Evolutionary conservation across 2,113 vertebrate genomes (phyloP), one percentile per base, ranked within the genome.

Genomic region (Callipepla squamata): DNA sequence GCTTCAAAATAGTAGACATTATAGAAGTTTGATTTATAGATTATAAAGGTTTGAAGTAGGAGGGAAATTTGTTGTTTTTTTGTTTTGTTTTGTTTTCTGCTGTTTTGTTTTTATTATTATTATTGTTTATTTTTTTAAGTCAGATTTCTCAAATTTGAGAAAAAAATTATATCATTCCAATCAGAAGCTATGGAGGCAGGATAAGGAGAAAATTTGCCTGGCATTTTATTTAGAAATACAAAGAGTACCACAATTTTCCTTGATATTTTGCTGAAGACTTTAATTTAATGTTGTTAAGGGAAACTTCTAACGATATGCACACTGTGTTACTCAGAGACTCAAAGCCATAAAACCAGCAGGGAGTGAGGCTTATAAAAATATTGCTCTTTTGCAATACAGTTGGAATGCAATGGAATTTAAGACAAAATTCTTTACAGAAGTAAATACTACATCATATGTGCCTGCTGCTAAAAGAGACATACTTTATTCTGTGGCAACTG

Each of bases 251-350:
- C 53, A 66, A 30, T 23, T 61, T 81, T 83, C 58, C 57, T 47
- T 93, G 30, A 81, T 89, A 51, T 38, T 95, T 96, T 95, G 23
- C 44, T 73, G 88, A 94, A 93, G 65, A 74, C 36, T 94, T 76
- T 82, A 91, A 85, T 88, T 97, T 95, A 95, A 90, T 63, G 44
- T 40, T 89, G 69, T 88, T 92, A 85, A 59, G 50, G 50, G 50
- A 90, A 93, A 76, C 23, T 66, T 57, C 75, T 90, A 80, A 85
- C 28, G 62, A 72, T 57, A 68, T 55, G 42, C 65, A 82, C 30
- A 80, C 73, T 93, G 58, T 89, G 86, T 40, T 86, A 88, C 79
- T 88, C 59, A 44, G 51, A 92, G 70, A 65, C 47, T 84, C 40
- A 53, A 53, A 87, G 70, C 63, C 93, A 80, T 91, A 93, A 91